Base-by-base conservation (phyloP, 1,140 invertebrate species). In the Orius insidiosus region DNA sequence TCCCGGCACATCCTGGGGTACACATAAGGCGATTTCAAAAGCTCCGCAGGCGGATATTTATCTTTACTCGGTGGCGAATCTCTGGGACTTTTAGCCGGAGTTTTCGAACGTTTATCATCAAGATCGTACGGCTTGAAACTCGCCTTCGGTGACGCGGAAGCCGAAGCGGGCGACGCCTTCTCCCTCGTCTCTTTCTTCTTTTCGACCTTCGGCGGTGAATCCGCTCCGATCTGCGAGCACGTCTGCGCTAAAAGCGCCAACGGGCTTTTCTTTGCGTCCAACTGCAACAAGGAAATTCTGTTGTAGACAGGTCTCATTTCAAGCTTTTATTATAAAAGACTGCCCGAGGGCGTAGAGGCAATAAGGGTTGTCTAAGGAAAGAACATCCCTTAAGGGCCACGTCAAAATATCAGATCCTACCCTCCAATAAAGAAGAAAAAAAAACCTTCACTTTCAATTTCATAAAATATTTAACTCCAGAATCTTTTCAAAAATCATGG, bases 201-300 rank as follows among this genome's bases (percentile, higher is more conserved):
- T 54, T 77, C 76, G 0, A 85, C 77, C 56, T 81, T 58, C 5
- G 84, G 75, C 6, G 84, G 75, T 0, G 85, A 77, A 61, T 97
- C 93, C 1, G 89, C 88, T 16, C 93, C 93, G 53, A 97, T 97
- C 61, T 94, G 93, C 59, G 86, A 93, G 69, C 94, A 98, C 15
- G 93, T 98, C 67, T 97, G 92, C 13, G 92, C 93, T 60, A 98
- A 66, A 35, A 98, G 66, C n/a, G 93, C 93, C 59, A 98, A 64
- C 0, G 94, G 93, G 69, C 89, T 95, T 66, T 96, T 97, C 68
- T 97, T 97, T 46, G 89, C 85, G 61, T 97, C 92, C 77, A 96
- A 75, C 92, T 97, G 76, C 55, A 81, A 80, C 64, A 68, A 60
- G 59, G 30, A 51, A 48, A 31, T 32, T 19, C 34, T 19, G 10